These are phyloP conservation scores for Apodemia hepburni DNA, from an alignment of 2,888 invertebrate species.

Conservation along the genomic window DNA sequence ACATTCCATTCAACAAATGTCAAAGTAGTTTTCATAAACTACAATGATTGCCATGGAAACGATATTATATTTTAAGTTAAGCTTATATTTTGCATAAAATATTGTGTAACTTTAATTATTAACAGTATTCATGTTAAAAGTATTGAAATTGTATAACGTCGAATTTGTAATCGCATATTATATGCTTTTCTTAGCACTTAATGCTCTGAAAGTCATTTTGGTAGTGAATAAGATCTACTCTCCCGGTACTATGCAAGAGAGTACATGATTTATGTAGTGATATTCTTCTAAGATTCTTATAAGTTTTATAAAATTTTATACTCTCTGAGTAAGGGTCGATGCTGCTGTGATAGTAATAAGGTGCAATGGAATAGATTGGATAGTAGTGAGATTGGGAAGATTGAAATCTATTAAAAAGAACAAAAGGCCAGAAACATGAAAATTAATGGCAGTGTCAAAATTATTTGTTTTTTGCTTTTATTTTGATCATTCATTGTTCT, in stretches of 20 bases:
- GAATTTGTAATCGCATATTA: no score
- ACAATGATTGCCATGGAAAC: no score
- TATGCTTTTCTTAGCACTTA: no score
- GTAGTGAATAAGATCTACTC: neutral
- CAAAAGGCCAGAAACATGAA: slow-evolving; percentile 1
- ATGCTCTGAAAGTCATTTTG: no score
- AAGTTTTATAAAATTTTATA: neutral
- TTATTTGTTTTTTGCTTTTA: neutral
- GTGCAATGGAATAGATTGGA: slow-evolving; percentile 7
- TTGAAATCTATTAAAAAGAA: neutral
- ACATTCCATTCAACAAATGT: no score
- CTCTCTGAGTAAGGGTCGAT: slow-evolving; percentile 1
- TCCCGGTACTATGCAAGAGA: neutral
- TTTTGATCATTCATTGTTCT: neutral
- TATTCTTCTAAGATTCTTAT: neutral
- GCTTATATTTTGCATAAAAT: no score
- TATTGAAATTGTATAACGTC: no score
- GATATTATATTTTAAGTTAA: no score
- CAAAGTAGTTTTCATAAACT: no score
- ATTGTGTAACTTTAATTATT: no score
- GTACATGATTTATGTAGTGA: neutral
- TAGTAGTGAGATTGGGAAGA: neutral
- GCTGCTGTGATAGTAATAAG: slow-evolving; percentile 9
- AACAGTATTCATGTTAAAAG: no score
- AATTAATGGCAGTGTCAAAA: neutral